phyloP scores from a whole-genome alignment of 1,140 invertebrate species.

The Lepidostoma basale region DNA sequence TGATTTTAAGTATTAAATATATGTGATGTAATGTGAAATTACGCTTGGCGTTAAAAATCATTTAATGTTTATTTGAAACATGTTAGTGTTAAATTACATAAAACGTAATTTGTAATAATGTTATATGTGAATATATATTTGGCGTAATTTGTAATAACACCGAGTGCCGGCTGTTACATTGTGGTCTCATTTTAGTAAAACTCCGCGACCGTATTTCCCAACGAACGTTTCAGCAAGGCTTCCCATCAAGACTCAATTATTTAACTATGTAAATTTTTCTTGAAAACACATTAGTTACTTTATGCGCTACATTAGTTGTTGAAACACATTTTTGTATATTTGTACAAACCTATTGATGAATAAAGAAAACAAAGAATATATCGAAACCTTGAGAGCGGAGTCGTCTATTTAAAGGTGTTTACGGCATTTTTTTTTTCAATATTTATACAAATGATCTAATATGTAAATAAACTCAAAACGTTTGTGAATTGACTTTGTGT shows the following conservation, averaged over 20 bases:
- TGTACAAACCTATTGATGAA: constrained; percentile 7
- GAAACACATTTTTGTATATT: background rate
- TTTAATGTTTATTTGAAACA: no score
- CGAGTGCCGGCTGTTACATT: no score
- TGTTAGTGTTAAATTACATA: no score
- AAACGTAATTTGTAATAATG: no score
- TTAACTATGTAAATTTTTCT: background rate
- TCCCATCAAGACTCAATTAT: background rate
- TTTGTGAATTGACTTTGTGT: constrained; percentile 17
- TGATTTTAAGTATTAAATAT: no score
- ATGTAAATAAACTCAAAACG: constrained; percentile 24
- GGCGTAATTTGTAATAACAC: no score
- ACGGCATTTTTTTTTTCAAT: constrained; percentile 22
- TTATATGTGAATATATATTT: no score
- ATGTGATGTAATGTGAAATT: no score
- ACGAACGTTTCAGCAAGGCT: no score
- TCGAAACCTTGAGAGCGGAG: constrained; percentile 8
- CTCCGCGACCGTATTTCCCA: no score
- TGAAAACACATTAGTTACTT: background rate
- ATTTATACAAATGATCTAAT: constrained; percentile 26
- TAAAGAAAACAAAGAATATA: constrained; percentile 9
- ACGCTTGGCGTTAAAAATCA: no score
- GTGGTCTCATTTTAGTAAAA: no score
- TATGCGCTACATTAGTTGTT: constrained; percentile 2
- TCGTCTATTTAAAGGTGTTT: constrained; percentile 17